Percentiles rank a stretch among this genome's conserved stretches.
These are phyloP conservation scores for Ariolimax columbianus DNA, from an alignment of 2,888 invertebrate genomes.

Conservation along the genomic window DNA sequence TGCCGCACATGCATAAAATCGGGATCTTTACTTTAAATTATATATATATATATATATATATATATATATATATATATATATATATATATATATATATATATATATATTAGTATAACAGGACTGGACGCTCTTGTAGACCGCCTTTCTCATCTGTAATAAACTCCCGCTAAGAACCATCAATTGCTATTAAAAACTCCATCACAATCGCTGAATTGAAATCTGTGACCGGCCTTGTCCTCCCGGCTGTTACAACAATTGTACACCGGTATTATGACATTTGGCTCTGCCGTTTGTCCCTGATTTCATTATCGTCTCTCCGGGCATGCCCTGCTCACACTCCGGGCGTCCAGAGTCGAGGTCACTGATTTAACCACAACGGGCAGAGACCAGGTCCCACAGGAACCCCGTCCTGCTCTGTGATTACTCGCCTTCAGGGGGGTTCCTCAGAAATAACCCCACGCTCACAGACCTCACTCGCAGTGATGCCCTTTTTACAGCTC, in stretches of 20 bases:
- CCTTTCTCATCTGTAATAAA: too few relatives aligned
- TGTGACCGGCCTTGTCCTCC: not conserved
- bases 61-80: too few relatives aligned
- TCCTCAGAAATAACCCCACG: not conserved
- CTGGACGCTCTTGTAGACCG: too few relatives aligned
- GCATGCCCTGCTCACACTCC: constrained; percentile 21
- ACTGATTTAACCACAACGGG: constrained; percentile 37
- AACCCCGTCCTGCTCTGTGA: not conserved
- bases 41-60: too few relatives aligned
- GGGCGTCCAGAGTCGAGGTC: not conserved
- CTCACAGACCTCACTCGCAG: constrained; percentile 23
- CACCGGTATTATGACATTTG: constrained; percentile 56
- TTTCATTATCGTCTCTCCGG: constrained; percentile 52
- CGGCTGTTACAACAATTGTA: not conserved
- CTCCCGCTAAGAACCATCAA: too few relatives aligned
- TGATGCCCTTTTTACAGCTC: constrained; percentile 32
- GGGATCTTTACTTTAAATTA: too few relatives aligned
- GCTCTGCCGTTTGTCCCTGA: constrained; percentile 55
- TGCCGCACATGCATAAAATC: too few relatives aligned
- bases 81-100: too few relatives aligned
- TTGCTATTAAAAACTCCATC: too few relatives aligned
- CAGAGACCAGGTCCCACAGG: not conserved
- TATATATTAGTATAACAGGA: too few relatives aligned
- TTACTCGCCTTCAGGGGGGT: constrained; percentile 13
- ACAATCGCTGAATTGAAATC: not conserved